Base-by-base conservation (phyloP, 2,797 vertebrate genomes). In the Erpetoichthys calabaricus region DNA sequence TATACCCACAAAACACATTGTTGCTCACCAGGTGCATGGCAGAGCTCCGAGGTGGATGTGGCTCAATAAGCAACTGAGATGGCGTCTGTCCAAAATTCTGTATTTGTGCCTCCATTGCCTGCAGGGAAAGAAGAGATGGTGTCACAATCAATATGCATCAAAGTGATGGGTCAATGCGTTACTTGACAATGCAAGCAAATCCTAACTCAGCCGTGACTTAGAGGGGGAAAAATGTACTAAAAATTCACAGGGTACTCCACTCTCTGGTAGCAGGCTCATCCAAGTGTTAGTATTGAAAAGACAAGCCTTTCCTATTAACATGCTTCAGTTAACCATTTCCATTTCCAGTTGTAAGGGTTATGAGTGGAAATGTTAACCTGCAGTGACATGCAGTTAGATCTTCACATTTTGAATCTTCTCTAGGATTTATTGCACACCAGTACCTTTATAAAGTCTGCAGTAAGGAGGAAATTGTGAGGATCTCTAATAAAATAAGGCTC, bases 51-150 rank as follows among this genome's bases (percentile, higher is more conserved):
- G 95, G 95, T 61, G 96, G 94, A 92, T 99, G 96, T 72, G 96
- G 96, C 89, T 99, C 94, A 71, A 99, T 98, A 80, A 98, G 93
- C 90, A 99, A 89, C 91, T 98, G 96, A 68, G 93, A 98, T 84
- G 96, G 94, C 81, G 92, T 96, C 89, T 98, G 95, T 91, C 96
- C 96, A 89, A 92, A 88, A 78, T 82, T 91, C 86, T 92, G 93
- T 83, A 98, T 96, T 87, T 98, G 94, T 56, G 80, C 82, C 84
- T 97, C 94, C 79, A 89, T 93, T 81, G 92, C 94, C 95, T 98
- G 90, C 78, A 63, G 89, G 84, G 74, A 72, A 70, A 75, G 73
- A 67, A 78, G 56, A 81, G 79, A 61, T 79, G 83, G 72, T 92
- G 92, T 96, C 92, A 97, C 76, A 75, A 85, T 83, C 84, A 85